These are phyloP conservation scores for Adelognathus sp. DNA, from an alignment of 2,888 invertebrate species.

Conservation along the genomic window DNA sequence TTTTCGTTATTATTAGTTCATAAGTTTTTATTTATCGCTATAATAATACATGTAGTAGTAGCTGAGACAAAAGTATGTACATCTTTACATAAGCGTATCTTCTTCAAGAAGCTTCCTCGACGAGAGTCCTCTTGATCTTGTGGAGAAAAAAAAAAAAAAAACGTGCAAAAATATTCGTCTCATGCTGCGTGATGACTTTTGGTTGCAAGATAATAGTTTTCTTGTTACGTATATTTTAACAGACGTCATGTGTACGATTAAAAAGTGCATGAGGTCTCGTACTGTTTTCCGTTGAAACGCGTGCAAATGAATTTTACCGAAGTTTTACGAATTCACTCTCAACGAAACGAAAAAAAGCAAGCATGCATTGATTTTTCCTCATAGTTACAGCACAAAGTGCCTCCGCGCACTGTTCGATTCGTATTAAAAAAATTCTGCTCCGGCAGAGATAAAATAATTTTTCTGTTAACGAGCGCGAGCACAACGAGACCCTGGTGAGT, in stretches of 20 bases:
- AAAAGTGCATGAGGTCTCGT: no score
- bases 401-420: not conserved
- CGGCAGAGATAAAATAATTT: slow-evolving; percentile 1
- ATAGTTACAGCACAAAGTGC: not conserved
- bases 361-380: not conserved
- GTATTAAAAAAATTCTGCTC: not conserved
- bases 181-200: no score
- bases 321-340: not conserved
- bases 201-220: no score
- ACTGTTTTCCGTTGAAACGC: not conserved
- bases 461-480: not conserved
- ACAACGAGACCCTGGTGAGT: slow-evolving; percentile 12
- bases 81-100: not conserved
- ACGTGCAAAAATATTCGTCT: not conserved
- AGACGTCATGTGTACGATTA: no score
- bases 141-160: no score
- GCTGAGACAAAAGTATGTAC: not conserved
- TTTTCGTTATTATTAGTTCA: not conserved
- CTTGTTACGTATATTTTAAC: not conserved
- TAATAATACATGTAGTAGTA: no score
- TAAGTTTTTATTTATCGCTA: not conserved
- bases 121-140: not conserved
- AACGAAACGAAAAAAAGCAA: not conserved
- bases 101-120: not conserved
- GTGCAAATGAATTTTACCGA: not conserved